phyloP scores from a whole-genome alignment of 2,888 invertebrate species.

The Conops quadrifasciatus region DNA sequence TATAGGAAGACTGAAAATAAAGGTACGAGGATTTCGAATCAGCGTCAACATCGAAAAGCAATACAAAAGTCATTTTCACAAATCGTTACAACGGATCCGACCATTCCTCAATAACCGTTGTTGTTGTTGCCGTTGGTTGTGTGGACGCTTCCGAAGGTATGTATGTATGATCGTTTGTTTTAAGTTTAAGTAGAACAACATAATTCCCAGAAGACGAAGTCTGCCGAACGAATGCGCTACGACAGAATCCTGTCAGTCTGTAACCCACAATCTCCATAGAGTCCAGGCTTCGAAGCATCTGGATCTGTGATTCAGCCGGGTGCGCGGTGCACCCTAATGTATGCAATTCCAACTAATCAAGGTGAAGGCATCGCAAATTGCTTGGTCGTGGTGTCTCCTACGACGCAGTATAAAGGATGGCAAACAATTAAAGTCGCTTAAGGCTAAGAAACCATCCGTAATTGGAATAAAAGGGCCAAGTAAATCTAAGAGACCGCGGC shows the following conservation, averaged over 20 bases:
- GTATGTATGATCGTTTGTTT: too few relatives aligned
- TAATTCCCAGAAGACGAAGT: constrained; percentile 63
- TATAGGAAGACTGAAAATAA: constrained; percentile 1
- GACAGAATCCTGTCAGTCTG: constrained; percentile 20
- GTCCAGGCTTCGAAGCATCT: constrained; percentile 40
- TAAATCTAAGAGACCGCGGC: too few relatives aligned
- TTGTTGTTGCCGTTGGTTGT: neutral
- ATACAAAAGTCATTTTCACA: constrained; percentile 58
- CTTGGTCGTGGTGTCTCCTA: constrained; percentile 55
- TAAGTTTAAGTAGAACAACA: constrained; percentile 64
- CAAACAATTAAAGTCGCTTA: constrained; percentile 18
- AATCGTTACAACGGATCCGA: constrained; percentile 55
- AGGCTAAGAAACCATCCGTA: too few relatives aligned
- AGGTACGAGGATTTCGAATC: constrained; percentile 31
- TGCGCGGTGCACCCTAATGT: constrained; percentile 41
- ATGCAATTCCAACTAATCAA: constrained; percentile 52
- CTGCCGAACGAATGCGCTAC: neutral
- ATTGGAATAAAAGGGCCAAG: too few relatives aligned
- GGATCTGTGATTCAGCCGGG: too few relatives aligned
- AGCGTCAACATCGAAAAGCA: constrained; percentile 50
- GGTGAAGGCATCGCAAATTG: constrained; percentile 59
- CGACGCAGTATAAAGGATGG: too few relatives aligned
- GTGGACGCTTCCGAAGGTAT: too few relatives aligned
- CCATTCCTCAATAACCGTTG: constrained; percentile 9
- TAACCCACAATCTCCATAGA: constrained; percentile 14